Evolutionary conservation across 2,888 invertebrate species (phyloP).

Genomic region (Morpho achilles): DNA sequence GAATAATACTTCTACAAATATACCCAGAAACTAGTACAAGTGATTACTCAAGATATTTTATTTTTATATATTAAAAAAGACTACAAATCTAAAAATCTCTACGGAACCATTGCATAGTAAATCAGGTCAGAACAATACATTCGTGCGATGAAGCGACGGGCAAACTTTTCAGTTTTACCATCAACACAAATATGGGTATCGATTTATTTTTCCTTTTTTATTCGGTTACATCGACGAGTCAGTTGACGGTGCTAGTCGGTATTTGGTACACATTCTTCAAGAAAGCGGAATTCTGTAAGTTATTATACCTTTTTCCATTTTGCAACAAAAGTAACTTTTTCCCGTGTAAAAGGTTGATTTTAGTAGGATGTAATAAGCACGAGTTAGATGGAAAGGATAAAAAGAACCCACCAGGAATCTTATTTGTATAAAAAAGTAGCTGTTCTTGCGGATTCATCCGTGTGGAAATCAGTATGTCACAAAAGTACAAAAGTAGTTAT

Average conservation of each 20-base stretch:
- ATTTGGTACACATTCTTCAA: slow-evolving; percentile 25
- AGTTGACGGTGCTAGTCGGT: slow-evolving; percentile 32
- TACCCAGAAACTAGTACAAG: no score
- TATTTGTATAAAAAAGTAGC: no score
- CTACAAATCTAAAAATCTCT: background rate
- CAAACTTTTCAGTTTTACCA: slow-evolving; percentile 29
- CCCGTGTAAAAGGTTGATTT: no score
- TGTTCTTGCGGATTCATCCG: no score
- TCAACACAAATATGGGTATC: slow-evolving; percentile 29
- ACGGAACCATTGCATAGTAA: background rate
- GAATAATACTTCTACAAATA: no score
- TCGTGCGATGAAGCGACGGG: slow-evolving; percentile 19
- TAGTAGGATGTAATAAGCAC: no score
- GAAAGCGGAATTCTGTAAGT: slow-evolving; percentile 6
- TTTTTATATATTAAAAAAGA: no score
- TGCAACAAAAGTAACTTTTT: background rate
- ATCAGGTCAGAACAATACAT: slow-evolving; percentile 1
- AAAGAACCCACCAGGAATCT: no score
- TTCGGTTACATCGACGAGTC: slow-evolving; percentile 25
- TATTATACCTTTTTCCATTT: slow-evolving; percentile 6
- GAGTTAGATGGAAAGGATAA: no score
- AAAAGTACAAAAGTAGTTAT: no score
- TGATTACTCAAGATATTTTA: no score
- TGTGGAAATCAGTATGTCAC: no score
- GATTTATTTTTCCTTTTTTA: slow-evolving; percentile 34